Evolutionary conservation across 2,797 vertebrate genomes (phyloP), one percentile per base, ranked within the genome.

Genomic region (Selene dorsalis): DNA sequence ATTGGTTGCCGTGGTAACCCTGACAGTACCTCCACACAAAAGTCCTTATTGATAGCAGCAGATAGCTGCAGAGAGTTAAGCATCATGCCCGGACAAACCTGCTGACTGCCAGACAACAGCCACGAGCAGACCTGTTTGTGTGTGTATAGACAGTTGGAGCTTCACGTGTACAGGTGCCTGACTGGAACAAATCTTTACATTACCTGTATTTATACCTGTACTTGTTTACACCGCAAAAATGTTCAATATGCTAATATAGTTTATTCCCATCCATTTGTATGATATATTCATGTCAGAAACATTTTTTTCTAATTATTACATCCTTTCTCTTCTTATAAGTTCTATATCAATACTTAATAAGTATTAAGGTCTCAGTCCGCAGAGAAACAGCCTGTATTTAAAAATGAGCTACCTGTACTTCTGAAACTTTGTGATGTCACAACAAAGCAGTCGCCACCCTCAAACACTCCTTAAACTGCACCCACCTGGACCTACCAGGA

Each of bases 31-130:
- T 82, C 83, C 83, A 83, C 63, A 80, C 84, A 90, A 86, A 87
- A 64, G 75, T 65, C 80, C 62, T 91, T 88, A 91, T 88, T 93
- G 87, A 93, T 86, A 84, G 82, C 58, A 63, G 79, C 28, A 75
- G 79, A 88, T 80, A 86, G 81, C 56, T 62, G 71, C 62, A 57
- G 82, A 84, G 80, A 85, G 91, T 88, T 82, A 81, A 83, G 80
- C 55, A 63, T 83, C 65, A 70, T 35, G n/a, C 55, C 47, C 28
- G 0, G 32, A 82, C 69, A 50, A 35, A 79, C 53, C n/a, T 56
- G 76, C 82, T 77, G 62, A 68, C 58, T 47, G 61, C 41, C 56
- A 58, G 64, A 74, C 3, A 50, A 18, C 62, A 58, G 8, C 26
- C 41, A 43, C 28, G 38, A 26, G 59, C 48, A 57, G n/a, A 38